Evolutionary conservation across 2,113 vertebrate species (phyloP), one percentile per base, ranked within the genome.

Genomic region (Gobio gobio): DNA sequence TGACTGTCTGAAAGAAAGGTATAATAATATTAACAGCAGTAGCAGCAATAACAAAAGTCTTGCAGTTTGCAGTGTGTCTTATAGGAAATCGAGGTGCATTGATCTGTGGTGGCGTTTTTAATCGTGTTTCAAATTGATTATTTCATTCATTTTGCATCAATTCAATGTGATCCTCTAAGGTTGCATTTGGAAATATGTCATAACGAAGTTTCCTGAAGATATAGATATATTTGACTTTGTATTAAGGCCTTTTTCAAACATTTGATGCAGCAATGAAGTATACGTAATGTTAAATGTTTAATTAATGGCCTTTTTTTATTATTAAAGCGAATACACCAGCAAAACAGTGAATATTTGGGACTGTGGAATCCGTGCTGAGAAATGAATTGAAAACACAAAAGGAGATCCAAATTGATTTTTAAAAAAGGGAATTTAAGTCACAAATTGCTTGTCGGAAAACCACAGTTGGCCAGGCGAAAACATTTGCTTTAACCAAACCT

Each of bases 61-160:
- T 81, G 76, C 43, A 29, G 36, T 26, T 43, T 81, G 16, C 36
- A 12, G 26, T 3, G 43, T 43, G 36, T 78, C 6, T 61, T 40
- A 87, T 87, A 73, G 84, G 76, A 85, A 85, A 87, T 85, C 77
- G 61, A 61, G 54, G 45, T 7, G 20, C 56, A 87, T 87, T 74
- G 86, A 87, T 85, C 49, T 36, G 10, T 36, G 24, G 33, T 70
- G 61, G 26, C 14, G 54, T 84, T 82, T 82, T 70, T 59, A 81
- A 70, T 80, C n/a, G 20, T 54, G 61, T 80, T 87, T 70, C 51
- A 63, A 70, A 56, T 84, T 33, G 45, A 75, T 61, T 58, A 45
- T 76, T 63, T 85, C 26, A 49, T 26, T 70, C 12, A 29, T 74
- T 77, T 51, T 68, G 64, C 10, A 54, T 70, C 79, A 70, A 24